A percentile compares a stretch with the other conserved stretches of the same genome.
Evolutionary conservation across 2,113 vertebrate species (phyloP).

Genomic region (Willisornis vidua): DNA sequence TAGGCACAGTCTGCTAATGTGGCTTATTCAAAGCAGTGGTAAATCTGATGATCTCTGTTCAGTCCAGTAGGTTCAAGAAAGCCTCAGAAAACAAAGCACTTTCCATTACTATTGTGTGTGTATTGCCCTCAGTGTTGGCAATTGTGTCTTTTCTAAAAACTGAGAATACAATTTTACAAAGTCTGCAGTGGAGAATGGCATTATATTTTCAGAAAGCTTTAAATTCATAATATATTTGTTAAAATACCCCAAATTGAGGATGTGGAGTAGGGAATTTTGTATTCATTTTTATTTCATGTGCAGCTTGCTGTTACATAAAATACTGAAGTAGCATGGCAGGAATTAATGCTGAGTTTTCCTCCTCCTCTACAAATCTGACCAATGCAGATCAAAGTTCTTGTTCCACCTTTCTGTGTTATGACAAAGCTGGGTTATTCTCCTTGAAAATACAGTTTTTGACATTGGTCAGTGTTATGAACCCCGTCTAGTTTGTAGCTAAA

Average conservation of each 20-base stretch:
- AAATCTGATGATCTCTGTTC: background rate
- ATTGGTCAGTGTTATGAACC: background rate
- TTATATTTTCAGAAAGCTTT: background rate
- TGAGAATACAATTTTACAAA: background rate
- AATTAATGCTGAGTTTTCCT: background rate
- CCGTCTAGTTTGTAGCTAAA: background rate
- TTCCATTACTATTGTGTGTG: background rate
- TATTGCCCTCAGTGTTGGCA: background rate
- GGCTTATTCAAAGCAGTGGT: conserved; percentile 2
- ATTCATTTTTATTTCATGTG: background rate
- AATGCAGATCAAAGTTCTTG: background rate
- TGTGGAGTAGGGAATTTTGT: background rate
- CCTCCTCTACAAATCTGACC: background rate
- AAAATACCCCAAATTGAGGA: background rate
- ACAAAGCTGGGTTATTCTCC: background rate
- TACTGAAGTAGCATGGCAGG: background rate
- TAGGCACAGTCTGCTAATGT: background rate
- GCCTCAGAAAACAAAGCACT: background rate
- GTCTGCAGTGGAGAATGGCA: background rate
- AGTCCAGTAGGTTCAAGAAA: background rate
- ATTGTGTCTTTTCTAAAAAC: background rate
- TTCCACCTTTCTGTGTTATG: background rate
- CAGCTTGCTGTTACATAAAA: background rate
- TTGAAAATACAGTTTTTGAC: background rate
- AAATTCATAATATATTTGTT: background rate